A percentile compares a stretch with the other conserved stretches of the same genome.
Conservation (phyloP, 2,113 vertebrate genomes). For the Rhea pennata region DNA sequence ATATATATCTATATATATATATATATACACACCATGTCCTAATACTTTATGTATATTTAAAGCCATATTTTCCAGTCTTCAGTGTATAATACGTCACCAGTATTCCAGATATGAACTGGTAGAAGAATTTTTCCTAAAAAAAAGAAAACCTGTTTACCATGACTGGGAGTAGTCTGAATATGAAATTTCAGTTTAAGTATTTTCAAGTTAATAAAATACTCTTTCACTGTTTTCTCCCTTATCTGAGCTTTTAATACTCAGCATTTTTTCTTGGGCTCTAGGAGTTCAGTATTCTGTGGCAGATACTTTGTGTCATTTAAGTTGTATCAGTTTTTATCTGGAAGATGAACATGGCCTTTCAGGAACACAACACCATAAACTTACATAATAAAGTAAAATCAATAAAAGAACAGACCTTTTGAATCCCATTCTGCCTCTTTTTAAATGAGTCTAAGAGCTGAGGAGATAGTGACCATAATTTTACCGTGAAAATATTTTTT, state of each 20-base stretch:
- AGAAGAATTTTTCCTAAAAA: conserved; percentile 45
- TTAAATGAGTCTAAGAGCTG: conserved; percentile 34
- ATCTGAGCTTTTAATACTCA: conserved; percentile 66
- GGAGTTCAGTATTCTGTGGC: conserved; percentile 50
- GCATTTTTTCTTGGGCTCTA: conserved; percentile 59
- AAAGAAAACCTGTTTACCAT: conserved; percentile 52
- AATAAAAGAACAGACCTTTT: neutral
- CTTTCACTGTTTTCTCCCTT: conserved; percentile 61
- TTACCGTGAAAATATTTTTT: conserved; percentile 45
- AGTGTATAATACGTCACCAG: conserved; percentile 51
- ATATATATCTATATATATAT: conserved; percentile 4
- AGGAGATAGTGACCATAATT: conserved; percentile 19
- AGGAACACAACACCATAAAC: neutral
- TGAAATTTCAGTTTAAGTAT: conserved; percentile 39
- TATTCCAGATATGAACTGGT: conserved; percentile 40
- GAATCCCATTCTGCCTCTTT: conserved; percentile 20
- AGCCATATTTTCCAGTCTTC: conserved; percentile 77
- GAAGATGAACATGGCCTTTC: neutral
- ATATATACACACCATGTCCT: conserved; percentile 9
- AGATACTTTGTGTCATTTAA: conserved; percentile 12
- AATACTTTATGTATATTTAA: conserved; percentile 66
- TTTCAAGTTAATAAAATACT: conserved; percentile 45
- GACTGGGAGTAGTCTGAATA: conserved; percentile 57
- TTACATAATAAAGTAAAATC: neutral
- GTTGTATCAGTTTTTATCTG: conserved; percentile 33